Percentiles rank a stretch among this genome's conserved stretches.
phyloP scores from a whole-genome alignment of 35 echinoderm and acorn worm species.

The Stichopus chloronotus region DNA sequence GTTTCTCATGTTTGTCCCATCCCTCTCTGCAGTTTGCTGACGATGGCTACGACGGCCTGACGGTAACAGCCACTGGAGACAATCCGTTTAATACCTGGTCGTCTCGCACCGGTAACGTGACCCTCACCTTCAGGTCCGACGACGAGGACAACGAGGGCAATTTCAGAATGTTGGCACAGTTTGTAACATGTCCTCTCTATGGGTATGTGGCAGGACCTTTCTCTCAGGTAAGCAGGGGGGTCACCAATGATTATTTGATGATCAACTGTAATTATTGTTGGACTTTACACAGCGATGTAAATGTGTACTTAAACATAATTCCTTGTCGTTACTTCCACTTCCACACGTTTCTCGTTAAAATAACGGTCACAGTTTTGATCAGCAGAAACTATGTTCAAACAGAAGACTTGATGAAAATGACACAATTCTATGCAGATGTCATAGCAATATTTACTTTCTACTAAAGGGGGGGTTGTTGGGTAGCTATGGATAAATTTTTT shows the following conservation, averaged over 20 bases:
- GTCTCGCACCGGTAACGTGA: slow-evolving; percentile 28
- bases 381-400: too few relatives aligned
- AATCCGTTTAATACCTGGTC: background rate
- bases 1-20: too few relatives aligned
- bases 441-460: too few relatives aligned
- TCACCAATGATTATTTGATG: background rate
- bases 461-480: too few relatives aligned
- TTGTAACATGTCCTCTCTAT: slow-evolving; percentile 36
- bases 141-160: slow-evolving; percentile 14
- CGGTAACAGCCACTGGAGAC: background rate
- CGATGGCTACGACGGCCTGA: slow-evolving; percentile 31
- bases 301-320: too few relatives aligned
- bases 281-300: background rate
- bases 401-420: too few relatives aligned
- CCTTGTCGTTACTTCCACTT: too few relatives aligned
- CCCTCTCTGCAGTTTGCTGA: background rate
- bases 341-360: too few relatives aligned
- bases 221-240: slow-evolving; percentile 13
- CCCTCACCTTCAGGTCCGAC: slow-evolving; percentile 20
- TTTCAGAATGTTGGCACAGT: background rate
- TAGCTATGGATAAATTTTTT: too few relatives aligned
- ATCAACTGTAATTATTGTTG: background rate
- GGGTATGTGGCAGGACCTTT: slow-evolving; percentile 35
- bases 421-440: too few relatives aligned
- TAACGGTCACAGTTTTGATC: too few relatives aligned